phyloP scores from a whole-genome alignment of 2,797 vertebrate species.

The Malacoraja senta region DNA sequence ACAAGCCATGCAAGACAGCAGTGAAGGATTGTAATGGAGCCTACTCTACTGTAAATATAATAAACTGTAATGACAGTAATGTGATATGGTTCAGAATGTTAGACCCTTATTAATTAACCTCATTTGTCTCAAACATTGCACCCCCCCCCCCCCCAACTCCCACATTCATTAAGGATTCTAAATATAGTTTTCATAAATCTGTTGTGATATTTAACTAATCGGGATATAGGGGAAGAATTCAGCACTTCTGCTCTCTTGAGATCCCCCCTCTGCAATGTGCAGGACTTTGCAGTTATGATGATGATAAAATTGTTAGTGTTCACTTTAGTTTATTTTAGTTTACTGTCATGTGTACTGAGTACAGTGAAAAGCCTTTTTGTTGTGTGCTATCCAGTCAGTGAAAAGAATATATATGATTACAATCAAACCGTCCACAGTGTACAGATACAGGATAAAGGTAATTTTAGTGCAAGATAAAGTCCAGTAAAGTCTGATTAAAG shows the following conservation, averaged over 20 bases:
- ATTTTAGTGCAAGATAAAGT: no score
- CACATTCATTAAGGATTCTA: conserved; percentile 21
- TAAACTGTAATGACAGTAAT: conserved; percentile 26
- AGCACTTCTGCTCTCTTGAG: not conserved
- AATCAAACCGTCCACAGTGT: no score
- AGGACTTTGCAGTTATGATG: not conserved
- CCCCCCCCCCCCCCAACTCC: not conserved
- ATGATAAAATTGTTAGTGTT: no score
- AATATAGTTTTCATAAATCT: conserved; percentile 17
- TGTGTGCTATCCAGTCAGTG: no score
- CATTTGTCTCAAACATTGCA: not conserved
- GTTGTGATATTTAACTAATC: not conserved
- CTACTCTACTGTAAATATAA: conserved; percentile 8
- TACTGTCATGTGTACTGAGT: no score
- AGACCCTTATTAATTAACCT: conserved; percentile 31
- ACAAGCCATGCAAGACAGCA: not conserved
- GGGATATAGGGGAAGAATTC: not conserved
- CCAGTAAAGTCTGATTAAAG: no score
- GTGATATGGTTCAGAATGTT: conserved; percentile 21
- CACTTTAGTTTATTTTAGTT: no score
- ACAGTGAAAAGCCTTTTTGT: no score
- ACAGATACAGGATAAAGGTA: no score
- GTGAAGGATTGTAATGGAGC: not conserved
- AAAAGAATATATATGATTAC: no score
- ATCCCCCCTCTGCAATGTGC: not conserved